Conservation (phyloP, 30 jellyfish, hydroid and myxozoan genomes). For the Hydra vulgaris region DNA sequence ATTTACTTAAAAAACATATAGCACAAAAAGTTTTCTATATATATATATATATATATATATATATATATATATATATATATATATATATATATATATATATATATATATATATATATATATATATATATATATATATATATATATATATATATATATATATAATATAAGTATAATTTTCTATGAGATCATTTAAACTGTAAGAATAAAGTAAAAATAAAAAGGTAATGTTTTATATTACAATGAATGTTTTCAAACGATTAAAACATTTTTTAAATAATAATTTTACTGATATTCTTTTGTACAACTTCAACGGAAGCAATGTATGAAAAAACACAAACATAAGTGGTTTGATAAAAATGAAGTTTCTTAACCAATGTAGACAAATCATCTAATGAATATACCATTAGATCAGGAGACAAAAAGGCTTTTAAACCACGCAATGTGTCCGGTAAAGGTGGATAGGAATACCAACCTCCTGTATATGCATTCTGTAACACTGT, state of each 20-base stretch:
- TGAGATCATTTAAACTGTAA: no score
- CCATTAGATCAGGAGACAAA: background rate
- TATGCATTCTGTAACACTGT: background rate
- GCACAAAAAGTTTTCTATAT: background rate
- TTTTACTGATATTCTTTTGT: background rate
- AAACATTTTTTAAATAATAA: background rate
- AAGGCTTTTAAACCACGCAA: background rate
- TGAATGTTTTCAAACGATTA: background rate
- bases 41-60: no score
- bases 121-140: no score
- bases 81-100: no score
- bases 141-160: no score
- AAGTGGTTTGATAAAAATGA: background rate
- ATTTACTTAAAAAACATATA: background rate
- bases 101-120: no score
- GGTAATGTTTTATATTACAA: background rate
- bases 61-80: no score
- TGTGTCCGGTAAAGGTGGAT: constrained; percentile 17
- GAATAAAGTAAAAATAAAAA: no score
- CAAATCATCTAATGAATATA: background rate
- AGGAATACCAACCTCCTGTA: constrained; percentile 10
- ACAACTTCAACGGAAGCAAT: background rate
- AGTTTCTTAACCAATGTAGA: background rate
- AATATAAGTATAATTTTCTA: no score
- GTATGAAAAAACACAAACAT: background rate